Evolutionary conservation across 2,797 vertebrate species (phyloP), one percentile per base, ranked within the genome.

Genomic region (Mormyrops boulengeri): DNA sequence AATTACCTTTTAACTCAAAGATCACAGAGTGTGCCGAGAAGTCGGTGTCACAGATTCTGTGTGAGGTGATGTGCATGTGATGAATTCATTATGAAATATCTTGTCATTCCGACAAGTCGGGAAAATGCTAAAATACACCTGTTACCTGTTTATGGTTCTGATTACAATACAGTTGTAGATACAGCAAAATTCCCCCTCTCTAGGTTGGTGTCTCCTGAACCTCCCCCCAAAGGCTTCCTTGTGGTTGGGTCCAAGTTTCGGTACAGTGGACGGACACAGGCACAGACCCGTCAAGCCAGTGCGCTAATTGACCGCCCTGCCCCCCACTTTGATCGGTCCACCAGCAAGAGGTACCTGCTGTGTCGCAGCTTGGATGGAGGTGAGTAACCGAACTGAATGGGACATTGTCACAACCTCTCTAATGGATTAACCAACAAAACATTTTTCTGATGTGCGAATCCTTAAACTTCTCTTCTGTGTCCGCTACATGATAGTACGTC

Each of bases 191-290:
- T 34, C 8, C 19, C 9, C 77, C 60, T 88, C 89, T 91, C 17
- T 91, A 99, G 98, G 95, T 95, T 99, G 93, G 98, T 99, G 90
- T 99, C 98, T 52, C 98, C 98, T 0, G 98, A 99, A 94, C 98
- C 98, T 0, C 98, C 98, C 44, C 98, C 98, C 9, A 99, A 99
- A 93, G 98, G 98, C 17, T 99, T 99, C 94, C 95, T 99, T 91
- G 98, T 99, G 92, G 99, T 99, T 95, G 98, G 98, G 93, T 99
- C 98, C 91, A 99, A 99, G 96, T 99, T 99, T 91, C 97, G 98
- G 90, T 99, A 99, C 94, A 99, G 98, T 0, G 98, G 98, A 60
- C 96, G 98, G 90, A 99, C 98, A 1, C 98, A 99, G 94, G 98
- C 98, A 0, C 98, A 99, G 96, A 99, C 98, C 0, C 96, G 98